phyloP scores from a whole-genome alignment of 1,140 invertebrate genomes.

The Diorhabda elongata region DNA sequence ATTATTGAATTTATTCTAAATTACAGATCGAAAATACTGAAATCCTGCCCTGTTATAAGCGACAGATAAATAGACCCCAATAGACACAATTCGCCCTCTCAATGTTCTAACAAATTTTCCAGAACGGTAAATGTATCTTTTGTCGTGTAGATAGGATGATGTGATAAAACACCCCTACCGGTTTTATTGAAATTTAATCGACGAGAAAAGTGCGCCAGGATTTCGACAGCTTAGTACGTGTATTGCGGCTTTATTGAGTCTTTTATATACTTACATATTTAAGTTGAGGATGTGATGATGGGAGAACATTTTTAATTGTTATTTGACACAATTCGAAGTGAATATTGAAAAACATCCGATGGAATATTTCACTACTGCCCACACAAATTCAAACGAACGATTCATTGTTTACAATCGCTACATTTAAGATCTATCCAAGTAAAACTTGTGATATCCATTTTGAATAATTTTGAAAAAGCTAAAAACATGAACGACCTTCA shows the following conservation, averaged over 20 bases:
- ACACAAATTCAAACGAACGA: too few species aligned
- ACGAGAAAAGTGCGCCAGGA: background rate
- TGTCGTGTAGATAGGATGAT: background rate
- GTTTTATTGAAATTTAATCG: conserved; percentile 3
- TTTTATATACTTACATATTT: background rate
- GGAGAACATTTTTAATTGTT: too few species aligned
- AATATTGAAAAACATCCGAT: too few species aligned
- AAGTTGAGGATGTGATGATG: too few species aligned
- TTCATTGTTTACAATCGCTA: too few species aligned
- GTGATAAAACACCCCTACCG: background rate
- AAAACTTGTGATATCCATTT: too few species aligned
- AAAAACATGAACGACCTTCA: too few species aligned
- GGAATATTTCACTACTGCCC: too few species aligned
- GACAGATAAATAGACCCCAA: background rate
- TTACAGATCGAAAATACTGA: background rate
- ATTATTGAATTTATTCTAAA: too few species aligned
- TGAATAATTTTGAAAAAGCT: too few species aligned
- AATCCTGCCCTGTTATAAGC: background rate
- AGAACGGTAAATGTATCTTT: conserved; percentile 2
- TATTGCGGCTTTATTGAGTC: background rate
- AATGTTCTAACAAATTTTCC: conserved; percentile 1
- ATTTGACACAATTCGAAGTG: too few species aligned
- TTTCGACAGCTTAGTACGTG: background rate
- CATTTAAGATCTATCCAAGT: too few species aligned
- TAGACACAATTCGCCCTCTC: background rate